Base-by-base conservation (phyloP, 2,888 invertebrate genomes). In the Lepidochitona cinerea region DNA sequence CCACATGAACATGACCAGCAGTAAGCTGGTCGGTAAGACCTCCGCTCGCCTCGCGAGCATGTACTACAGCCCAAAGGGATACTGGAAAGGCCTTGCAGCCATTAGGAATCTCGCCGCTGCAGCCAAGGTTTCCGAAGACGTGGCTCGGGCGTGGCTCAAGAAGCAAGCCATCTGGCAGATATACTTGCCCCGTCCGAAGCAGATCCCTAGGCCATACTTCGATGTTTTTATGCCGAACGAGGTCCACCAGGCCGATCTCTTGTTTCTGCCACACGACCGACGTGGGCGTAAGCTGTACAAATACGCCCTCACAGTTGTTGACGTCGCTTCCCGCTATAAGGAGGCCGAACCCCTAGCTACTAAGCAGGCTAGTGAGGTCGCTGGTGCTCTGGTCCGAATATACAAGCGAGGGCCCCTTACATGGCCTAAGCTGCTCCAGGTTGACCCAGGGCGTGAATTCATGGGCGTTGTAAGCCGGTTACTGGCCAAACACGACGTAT, bases 321-420 rank as follows among this genome's bases (percentile, higher is more conserved):
- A 81, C 73, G 73, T 79, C n/a, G 78, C 71, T n/a, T 36, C 54
- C 9, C 75, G 79, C 12, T 75, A 70, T 14, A 81, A 81, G 73
- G 76, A 75, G 70, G 77, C 80, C 64, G 79, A 80, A 37, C 79
- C 80, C 18, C 37, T 80, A 6, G 72, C 75, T 18, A 68, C 75
- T 6, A 79, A 79, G 71, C 72, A 73, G 18, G 68, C 73, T 52
- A 70, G 64, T 69, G 77, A 77, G 74, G 76, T 77, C n/a, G 74
- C 77, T 23, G 37, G 67, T 23, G 77, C 79, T 1, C 72, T 79
- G 41, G 70, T 75, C 12, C 71, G 75, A 35, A 78, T 78, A 26
- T 78, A 78, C 35, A 75, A 54, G 23, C 49, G 78, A 52, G 64
- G 69, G 9, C 70, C 73, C 26, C 37, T 75, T 14, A 59, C 37